Conservation (phyloP, 2,113 vertebrate species). For the Cariama cristata region DNA sequence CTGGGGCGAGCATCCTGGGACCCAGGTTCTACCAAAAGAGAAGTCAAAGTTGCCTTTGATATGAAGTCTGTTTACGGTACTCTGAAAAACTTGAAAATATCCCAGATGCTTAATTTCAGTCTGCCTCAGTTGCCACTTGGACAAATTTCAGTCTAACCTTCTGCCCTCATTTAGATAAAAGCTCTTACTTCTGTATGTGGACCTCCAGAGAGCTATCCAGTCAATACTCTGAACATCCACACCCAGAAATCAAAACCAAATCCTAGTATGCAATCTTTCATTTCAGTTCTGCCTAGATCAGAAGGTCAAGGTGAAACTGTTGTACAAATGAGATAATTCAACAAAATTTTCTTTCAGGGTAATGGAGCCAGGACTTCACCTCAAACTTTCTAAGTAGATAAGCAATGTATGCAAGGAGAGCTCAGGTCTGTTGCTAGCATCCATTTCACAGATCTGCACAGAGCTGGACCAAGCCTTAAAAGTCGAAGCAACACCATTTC, state of each 20-base stretch:
- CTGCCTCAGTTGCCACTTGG: background rate
- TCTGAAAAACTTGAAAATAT: background rate
- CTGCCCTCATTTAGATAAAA: conserved; percentile 38
- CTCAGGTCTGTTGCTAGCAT: rapidly evolving
- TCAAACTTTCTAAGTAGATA: background rate
- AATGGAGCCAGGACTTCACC: background rate
- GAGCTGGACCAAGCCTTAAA: background rate
- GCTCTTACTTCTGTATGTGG: background rate
- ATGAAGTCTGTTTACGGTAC: background rate
- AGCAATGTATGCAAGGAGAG: background rate
- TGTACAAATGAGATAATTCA: background rate
- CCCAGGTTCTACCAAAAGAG: background rate
- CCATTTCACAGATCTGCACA: background rate
- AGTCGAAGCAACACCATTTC: background rate
- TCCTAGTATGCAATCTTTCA: background rate
- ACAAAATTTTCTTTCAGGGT: background rate
- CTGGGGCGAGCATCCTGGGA: background rate
- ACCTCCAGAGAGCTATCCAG: background rate
- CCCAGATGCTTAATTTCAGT: background rate
- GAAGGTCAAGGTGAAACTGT: background rate
- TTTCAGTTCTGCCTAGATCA: background rate
- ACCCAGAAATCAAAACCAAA: background rate
- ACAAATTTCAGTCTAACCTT: background rate
- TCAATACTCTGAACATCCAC: background rate
- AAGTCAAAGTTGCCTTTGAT: background rate